Conservation (phyloP, 1,140 invertebrate species). For the Euwallacea similis region DNA sequence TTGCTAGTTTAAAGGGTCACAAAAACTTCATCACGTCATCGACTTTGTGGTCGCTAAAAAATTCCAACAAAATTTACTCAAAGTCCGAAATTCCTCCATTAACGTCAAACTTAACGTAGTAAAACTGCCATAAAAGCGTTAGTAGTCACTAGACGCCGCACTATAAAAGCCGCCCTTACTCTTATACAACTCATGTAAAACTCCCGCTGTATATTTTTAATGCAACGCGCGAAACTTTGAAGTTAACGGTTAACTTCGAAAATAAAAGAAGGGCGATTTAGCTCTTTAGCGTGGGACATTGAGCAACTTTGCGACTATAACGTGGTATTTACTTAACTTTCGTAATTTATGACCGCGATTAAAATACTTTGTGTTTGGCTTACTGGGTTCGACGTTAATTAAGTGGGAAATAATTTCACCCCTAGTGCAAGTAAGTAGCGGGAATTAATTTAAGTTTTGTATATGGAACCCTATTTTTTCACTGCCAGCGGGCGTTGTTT, state of each 20-base stretch:
- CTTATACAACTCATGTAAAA: constrained; percentile 10
- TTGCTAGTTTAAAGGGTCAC: no score
- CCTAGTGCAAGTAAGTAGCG: not conserved
- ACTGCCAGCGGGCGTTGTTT: no score
- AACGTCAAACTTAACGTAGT: not conserved
- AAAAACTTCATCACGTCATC: no score
- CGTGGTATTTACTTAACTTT: constrained; percentile 12
- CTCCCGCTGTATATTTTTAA: constrained; percentile 8
- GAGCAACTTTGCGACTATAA: constrained; percentile 6
- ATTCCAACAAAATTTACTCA: no score
- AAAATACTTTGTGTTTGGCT: constrained; percentile 11
- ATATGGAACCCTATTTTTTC: no score
- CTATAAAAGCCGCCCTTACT: not conserved
- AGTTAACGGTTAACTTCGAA: constrained; percentile 1
- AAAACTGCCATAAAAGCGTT: not conserved
- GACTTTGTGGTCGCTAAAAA: no score
- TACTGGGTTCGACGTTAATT: constrained; percentile 12
- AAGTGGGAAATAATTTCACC: not conserved
- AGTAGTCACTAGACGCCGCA: not conserved
- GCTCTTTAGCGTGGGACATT: constrained; percentile 6
- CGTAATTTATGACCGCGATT: constrained; percentile 6
- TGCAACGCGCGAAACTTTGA: constrained; percentile 5
- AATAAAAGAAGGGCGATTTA: constrained; percentile 10
- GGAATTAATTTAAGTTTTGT: no score
- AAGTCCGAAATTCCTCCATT: no score